These are phyloP conservation scores for Neoitamus cyanurus DNA, from an alignment of 2,888 invertebrate genomes.

Conservation along the genomic window DNA sequence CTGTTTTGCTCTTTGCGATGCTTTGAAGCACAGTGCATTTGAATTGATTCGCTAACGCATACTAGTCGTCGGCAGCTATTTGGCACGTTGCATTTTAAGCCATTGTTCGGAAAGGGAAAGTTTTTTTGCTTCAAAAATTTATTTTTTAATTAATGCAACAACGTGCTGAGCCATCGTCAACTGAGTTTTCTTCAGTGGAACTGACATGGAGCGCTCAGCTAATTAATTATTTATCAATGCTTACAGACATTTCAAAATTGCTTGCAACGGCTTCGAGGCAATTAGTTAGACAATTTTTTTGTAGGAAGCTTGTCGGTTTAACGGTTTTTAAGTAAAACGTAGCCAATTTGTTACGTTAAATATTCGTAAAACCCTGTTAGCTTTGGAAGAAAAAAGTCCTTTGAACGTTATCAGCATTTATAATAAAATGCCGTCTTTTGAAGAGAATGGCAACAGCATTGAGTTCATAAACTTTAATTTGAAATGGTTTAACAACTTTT, in stretches of 20 bases:
- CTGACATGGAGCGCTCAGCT: neutral
- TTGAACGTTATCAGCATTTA: neutral
- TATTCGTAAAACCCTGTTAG: neutral
- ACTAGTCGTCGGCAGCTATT: neutral
- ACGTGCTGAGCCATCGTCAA: neutral
- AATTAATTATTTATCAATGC: neutral
- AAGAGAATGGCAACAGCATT: too few relatives aligned
- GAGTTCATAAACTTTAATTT: too few relatives aligned
- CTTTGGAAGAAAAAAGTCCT: neutral
- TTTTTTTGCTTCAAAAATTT: neutral
- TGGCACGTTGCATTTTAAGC: neutral
- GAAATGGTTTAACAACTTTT: too few relatives aligned
- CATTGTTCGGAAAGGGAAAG: constrained; percentile 39
- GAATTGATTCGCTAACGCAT: constrained; percentile 17
- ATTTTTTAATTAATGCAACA: neutral
- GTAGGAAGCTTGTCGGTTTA: neutral
- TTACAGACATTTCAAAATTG: neutral
- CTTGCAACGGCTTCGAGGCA: neutral
- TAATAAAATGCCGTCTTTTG: neutral
- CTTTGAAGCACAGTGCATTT: neutral
- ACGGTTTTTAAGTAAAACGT: neutral
- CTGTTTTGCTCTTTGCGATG: neutral
- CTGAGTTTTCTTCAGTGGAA: neutral
- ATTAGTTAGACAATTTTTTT: neutral
- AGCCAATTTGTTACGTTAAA: neutral